Evolutionary conservation across 2,113 vertebrate genomes (phyloP), one percentile per base, ranked within the genome.

Genomic region (Nesogale talazaci): DNA sequence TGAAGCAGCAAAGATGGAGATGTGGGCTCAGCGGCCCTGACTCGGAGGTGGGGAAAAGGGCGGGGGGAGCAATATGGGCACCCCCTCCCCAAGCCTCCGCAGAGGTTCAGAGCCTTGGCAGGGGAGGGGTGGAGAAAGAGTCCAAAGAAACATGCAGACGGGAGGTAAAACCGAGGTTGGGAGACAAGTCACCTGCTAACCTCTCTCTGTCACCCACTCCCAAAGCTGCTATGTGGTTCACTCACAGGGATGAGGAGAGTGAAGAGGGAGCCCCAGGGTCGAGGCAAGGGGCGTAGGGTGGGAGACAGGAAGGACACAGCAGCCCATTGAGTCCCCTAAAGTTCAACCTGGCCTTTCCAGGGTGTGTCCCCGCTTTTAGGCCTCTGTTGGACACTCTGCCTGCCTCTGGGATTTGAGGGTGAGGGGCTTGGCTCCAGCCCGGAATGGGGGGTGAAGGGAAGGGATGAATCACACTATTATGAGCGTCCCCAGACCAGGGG

Each of bases 381-480:
- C 46, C 10, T 42, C 31, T 76, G 65, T 23, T 59, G 56, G 63
- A 75, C 15, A 42, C 31, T 36, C 0, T 59, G 31, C 20, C 61
- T 95, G 36, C 29, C 84, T 79, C 92, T 29, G 22, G 46, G n/a
- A 17, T 46, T 87, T 1, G 8, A 22, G 77, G 77, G 56, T 63
- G 0, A 19, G 61, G 77, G 65, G 42, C 78, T 81, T 81, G 57
- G 19, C 42, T 86, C 77, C 40, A 36, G 42, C 29, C 57, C 38
- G 56, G 72, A 85, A 65, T 29, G 16, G n/a, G 79, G 81, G 94
- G 56, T 77, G 56, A 56, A 94, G 56, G 83, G 9, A 17, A 74
- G 63, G 88, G 42, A 77, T 94, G 89, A 92, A 65, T 92, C 52
- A 78, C 27, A 4, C 16, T 40, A 36, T 91, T 84, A 92, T 87